These are phyloP conservation scores for Plestiodon gilberti DNA, from an alignment of 2,113 vertebrate genomes.

Conservation along the genomic window DNA sequence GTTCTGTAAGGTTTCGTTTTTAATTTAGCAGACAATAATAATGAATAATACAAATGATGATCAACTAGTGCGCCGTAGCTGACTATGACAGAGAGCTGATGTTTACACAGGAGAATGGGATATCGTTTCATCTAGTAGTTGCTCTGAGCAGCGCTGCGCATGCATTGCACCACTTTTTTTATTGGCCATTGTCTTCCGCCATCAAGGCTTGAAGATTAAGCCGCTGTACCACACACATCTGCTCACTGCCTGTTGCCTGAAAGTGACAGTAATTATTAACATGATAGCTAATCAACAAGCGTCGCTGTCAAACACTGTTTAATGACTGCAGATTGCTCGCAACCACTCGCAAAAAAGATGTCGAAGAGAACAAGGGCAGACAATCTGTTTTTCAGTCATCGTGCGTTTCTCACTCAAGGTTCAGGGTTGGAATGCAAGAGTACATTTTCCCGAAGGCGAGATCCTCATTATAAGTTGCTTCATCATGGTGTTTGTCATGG, in stretches of 20 bases:
- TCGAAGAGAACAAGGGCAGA: constrained; percentile 10
- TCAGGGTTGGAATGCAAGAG: constrained; percentile 43
- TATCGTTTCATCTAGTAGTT: constrained; percentile 31
- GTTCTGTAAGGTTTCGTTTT: constrained; percentile 29
- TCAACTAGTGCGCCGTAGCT: not conserved
- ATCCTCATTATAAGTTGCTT: not conserved
- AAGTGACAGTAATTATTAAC: constrained; percentile 55
- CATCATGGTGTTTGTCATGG: constrained; percentile 14
- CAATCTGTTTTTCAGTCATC: constrained; percentile 17
- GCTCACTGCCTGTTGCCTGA: constrained; percentile 30
- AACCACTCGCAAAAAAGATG: constrained; percentile 17
- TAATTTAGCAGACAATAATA: constrained; percentile 32
- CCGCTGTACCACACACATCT: constrained; percentile 17
- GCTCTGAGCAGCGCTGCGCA: constrained; percentile 38
- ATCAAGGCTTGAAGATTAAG: constrained; percentile 4
- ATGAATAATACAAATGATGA: constrained; percentile 38
- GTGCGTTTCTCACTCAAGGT: not conserved
- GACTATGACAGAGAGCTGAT: constrained; percentile 24
- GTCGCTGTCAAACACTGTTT: constrained; percentile 44
- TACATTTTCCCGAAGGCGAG: constrained; percentile 28
- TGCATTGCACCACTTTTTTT: not conserved
- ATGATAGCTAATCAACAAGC: constrained; percentile 44
- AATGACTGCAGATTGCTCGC: constrained; percentile 42
- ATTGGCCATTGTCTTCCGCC: not conserved
- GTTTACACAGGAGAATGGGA: constrained; percentile 17